Evolutionary conservation across 2,888 invertebrate genomes (phyloP), one percentile per base, ranked within the genome.

Genomic region (Ceraclea dissimilis): DNA sequence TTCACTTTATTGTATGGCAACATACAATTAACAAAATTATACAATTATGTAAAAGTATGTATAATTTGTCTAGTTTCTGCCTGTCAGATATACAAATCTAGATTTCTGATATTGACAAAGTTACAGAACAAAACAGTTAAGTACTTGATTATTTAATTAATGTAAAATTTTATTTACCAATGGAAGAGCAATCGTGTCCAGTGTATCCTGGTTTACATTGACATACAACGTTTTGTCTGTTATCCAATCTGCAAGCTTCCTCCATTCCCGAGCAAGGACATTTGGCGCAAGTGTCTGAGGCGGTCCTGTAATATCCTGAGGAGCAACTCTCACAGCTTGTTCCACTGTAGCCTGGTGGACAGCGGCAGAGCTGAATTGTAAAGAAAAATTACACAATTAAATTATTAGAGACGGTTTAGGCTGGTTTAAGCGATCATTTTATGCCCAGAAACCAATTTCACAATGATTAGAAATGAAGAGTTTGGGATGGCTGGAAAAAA

Each of bases 231-330:
- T 81, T 75, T 16, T 77, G 75, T 61, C 79, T 74, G 16, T 76
- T 71, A 26, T 73, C 76, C 31, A 82, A 67, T 58, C 75, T 73
- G 66, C 90, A 90, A 49, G 81, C 81, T 62, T 81, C 79, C 63
- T 85, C 84, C 61, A 83, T 81, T n/a, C 81, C 82, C 66, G 84
- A 85, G 71, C 95, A 95, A 2, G 86, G 86, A 66, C 94, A 95
- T 26, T 68, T 73, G 2, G 72, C 73, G 64, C 93, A 88, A n/a
- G 78, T 71, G 10, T 83, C 82, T 52, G 72, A 76, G 1, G 71
- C 70, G 64, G 90, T 86, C 56, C 85, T 81, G 69, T 90, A 92
- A 69, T 84, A 85, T 11, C 88, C 84, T 0, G 82, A 67, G 0
- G 80, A 72, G 66, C 93, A 93, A 5, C 68, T 72, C 71, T 94